Conservation (phyloP, 2,888 invertebrate species). For the Epiblema foenella region DNA sequence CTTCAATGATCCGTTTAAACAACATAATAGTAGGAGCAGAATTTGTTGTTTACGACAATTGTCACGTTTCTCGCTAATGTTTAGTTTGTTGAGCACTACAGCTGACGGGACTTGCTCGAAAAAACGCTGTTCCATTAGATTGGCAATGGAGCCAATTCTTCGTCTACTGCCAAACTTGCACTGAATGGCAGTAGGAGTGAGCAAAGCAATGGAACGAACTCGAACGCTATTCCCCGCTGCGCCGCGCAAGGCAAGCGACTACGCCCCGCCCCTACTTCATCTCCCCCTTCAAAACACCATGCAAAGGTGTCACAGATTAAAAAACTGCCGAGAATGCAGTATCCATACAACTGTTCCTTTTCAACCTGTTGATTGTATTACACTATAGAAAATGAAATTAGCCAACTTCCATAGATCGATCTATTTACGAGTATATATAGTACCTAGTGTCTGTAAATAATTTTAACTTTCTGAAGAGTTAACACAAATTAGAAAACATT, state of each 20-base stretch:
- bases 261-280: constrained; percentile 43
- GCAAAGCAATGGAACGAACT: constrained; percentile 27
- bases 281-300: constrained; percentile 49
- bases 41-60: constrained; percentile 81
- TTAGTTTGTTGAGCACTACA: constrained; percentile 74
- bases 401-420: background rate
- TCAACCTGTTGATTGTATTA: constrained; percentile 14
- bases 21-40: constrained; percentile 81
- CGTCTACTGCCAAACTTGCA: constrained; percentile 73
- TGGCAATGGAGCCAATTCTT: constrained; percentile 76
- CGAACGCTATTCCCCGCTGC: background rate
- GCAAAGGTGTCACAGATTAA: constrained; percentile 36
- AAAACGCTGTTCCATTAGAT: constrained; percentile 83
- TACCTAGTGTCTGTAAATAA: background rate
- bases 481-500: background rate
- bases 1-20: constrained; percentile 85
- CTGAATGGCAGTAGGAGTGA: constrained; percentile 56
- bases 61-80: constrained; percentile 78
- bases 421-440: background rate
- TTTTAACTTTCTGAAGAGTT: background rate
- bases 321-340: constrained; percentile 62
- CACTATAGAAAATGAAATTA: background rate
- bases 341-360: constrained; percentile 48
- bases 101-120: constrained; percentile 70
- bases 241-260: constrained; percentile 49